Conservation (phyloP, 37 sponge, comb jelly and placozoan species). For the Lycopodina hypogea region DNA sequence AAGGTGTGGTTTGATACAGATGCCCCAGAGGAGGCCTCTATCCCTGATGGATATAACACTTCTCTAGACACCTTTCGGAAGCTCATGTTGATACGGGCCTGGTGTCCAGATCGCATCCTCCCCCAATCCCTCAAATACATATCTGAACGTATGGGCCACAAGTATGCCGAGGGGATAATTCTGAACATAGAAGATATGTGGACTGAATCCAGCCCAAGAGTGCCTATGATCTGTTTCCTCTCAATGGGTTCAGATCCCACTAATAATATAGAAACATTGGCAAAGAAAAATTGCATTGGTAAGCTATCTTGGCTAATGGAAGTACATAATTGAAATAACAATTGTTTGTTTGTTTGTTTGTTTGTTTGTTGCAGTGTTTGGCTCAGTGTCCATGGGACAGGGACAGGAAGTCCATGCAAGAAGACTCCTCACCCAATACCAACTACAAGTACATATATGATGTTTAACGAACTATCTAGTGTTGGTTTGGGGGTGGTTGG, state of each 20-base stretch:
- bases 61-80: constrained; percentile 94
- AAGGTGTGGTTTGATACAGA: constrained; percentile 97
- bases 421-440: constrained; percentile 83
- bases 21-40: constrained; percentile 90
- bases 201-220: constrained; percentile 84
- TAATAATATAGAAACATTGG: constrained; percentile 80
- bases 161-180: constrained; percentile 97
- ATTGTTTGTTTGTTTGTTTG: neutral
- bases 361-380: constrained; percentile 45
- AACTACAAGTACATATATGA: constrained; percentile 31
- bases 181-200: constrained; percentile 91
- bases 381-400: constrained; percentile 97
- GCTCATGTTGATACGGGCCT: constrained; percentile 90
- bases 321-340: neutral
- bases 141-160: constrained; percentile 86
- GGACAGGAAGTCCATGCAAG: constrained; percentile 99
- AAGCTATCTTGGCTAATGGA: constrained; percentile 5
- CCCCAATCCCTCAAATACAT: constrained; percentile 96
- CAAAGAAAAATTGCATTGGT: constrained; percentile 85
- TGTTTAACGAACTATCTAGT: no score
- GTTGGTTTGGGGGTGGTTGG: no score
- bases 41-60: constrained; percentile 93
- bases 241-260: constrained; percentile 99
- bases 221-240: constrained; percentile 94
- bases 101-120: constrained; percentile 96